phyloP scores from a whole-genome alignment of 2,113 vertebrate genomes.

The Engystomops pustulosus region DNA sequence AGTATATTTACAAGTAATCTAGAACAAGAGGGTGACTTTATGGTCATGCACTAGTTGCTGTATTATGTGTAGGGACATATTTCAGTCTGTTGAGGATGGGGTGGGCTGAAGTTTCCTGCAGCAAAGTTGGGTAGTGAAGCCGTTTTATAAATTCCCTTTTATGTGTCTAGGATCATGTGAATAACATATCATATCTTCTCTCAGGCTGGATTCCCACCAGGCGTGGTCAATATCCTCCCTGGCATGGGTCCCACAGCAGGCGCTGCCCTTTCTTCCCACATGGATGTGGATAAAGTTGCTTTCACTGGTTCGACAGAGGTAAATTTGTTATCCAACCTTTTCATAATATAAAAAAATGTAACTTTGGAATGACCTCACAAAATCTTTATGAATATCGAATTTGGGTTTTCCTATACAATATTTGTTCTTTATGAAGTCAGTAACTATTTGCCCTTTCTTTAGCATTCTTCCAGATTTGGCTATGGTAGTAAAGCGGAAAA shows the following conservation, averaged over 20 bases:
- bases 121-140: background rate
- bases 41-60: background rate
- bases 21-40: background rate
- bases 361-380: no score
- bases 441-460: no score
- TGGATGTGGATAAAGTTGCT: constrained; percentile 92
- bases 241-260: constrained; percentile 90
- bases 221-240: constrained; percentile 94
- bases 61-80: background rate
- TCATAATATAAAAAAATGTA: no score
- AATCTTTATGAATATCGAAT: no score
- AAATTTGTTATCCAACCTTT: constrained; percentile 53
- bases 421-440: no score
- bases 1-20: background rate
- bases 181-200: background rate
- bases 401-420: no score
- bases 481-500: no score
- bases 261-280: constrained; percentile 87
- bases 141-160: background rate
- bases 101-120: background rate
- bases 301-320: constrained; percentile 98
- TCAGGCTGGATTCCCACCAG: constrained; percentile 95
- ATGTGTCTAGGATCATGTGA: background rate
- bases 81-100: background rate
- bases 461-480: no score